Evolutionary conservation across 35 echinoderm and acorn worm species (phyloP).

Genomic region (Acanthaster planci): DNA sequence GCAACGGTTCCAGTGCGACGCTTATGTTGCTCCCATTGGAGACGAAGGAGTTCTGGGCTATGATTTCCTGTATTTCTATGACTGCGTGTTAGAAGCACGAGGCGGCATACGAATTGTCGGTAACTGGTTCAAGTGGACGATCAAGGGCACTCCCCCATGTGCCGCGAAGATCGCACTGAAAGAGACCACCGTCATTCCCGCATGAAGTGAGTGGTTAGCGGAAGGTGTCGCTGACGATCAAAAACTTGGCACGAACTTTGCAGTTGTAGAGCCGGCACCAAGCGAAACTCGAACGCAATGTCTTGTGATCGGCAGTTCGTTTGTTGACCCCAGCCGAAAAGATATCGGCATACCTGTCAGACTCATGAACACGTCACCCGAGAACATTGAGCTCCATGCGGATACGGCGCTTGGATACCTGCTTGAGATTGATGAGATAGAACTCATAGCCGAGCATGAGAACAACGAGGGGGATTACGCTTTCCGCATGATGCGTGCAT

Average conservation of each 20-base stretch:
- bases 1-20: slow-evolving; percentile 41
- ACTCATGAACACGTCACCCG: slow-evolving; percentile 40
- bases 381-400: background rate
- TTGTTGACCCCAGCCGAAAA: slow-evolving; percentile 31
- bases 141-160: slow-evolving; percentile 34
- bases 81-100: slow-evolving; percentile 51
- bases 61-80: slow-evolving; percentile 51
- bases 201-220: slow-evolving; percentile 40
- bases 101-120: slow-evolving; percentile 34
- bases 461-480: background rate
- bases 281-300: slow-evolving; percentile 24
- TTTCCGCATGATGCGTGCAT: background rate
- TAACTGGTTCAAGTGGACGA: background rate
- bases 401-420: background rate
- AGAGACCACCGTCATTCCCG: slow-evolving; percentile 21
- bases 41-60: slow-evolving; percentile 42
- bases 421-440: background rate
- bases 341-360: slow-evolving; percentile 47
- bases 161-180: slow-evolving; percentile 29
- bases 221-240: slow-evolving; percentile 20
- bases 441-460: background rate
- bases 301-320: slow-evolving; percentile 27
- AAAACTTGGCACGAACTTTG: background rate
- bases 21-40: slow-evolving; percentile 42
- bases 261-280: background rate